These are phyloP conservation scores for Agrotis segetum DNA, from an alignment of 2,888 invertebrate genomes.

Conservation along the genomic window DNA sequence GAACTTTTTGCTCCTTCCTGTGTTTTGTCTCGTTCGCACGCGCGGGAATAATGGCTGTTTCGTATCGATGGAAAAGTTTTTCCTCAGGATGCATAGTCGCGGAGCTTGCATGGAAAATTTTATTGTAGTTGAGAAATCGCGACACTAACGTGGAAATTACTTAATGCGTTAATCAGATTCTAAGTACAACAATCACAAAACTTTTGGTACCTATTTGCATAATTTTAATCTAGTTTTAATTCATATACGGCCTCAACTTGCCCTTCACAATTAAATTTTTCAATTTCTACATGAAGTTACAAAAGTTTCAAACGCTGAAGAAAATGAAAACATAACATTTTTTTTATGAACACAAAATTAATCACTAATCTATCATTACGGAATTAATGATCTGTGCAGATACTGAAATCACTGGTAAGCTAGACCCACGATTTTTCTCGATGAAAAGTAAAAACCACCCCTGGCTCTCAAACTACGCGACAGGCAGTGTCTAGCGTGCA, in stretches of 20 bases:
- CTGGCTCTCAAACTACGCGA: conserved; percentile 76
- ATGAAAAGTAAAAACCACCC: not conserved
- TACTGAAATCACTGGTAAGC: not conserved
- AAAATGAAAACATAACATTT: not conserved
- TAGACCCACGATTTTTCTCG: too few species aligned
- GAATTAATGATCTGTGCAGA: not conserved
- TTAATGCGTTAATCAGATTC: too few species aligned
- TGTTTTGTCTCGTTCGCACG: conserved; percentile 78
- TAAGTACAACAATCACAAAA: too few species aligned
- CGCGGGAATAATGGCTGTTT: conserved; percentile 67
- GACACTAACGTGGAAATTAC: too few species aligned
- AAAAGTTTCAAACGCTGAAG: too few species aligned
- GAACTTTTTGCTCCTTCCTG: conserved; percentile 79
- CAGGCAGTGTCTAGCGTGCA: conserved; percentile 88
- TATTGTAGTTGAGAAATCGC: not conserved
- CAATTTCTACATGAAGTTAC: too few species aligned
- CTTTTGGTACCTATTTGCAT: too few species aligned
- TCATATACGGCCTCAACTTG: too few species aligned
- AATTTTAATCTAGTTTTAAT: too few species aligned
- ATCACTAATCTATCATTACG: not conserved
- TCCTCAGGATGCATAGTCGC: conserved; percentile 78
- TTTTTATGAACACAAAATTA: too few species aligned
- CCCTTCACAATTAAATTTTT: too few species aligned
- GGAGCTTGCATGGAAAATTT: conserved; percentile 62
- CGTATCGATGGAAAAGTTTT: conserved; percentile 79